A percentile compares a stretch with the other conserved stretches of the same genome.
phyloP scores from a whole-genome alignment of 2,888 invertebrate species.

The Phyto melanocephala region DNA sequence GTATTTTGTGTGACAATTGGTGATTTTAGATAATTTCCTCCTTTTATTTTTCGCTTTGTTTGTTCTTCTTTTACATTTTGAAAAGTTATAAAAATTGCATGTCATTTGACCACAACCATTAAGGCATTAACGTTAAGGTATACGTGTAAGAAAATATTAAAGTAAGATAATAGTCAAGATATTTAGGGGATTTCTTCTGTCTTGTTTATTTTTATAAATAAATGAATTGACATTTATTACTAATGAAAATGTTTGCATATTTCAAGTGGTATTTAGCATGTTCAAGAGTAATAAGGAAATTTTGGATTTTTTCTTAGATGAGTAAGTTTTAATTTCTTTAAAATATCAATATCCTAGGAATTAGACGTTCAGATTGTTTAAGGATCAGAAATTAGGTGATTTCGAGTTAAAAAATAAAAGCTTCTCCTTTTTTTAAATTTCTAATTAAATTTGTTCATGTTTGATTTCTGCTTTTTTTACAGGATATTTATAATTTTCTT shows the following conservation, averaged over 20 bases:
- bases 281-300: slow-evolving; percentile 6
- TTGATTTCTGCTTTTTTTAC: not conserved
- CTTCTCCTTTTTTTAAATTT: not conserved
- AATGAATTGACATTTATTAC: not conserved
- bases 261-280: slow-evolving; percentile 51
- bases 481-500: not conserved
- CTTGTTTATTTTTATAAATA: not conserved
- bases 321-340: not conserved
- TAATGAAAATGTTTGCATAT: slow-evolving; percentile 10
- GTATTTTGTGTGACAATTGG: slow-evolving; percentile 67
- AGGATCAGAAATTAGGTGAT: not conserved
- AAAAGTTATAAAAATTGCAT: slow-evolving; percentile 54
- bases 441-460: not conserved
- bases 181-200: not conserved
- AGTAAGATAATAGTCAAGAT: not conserved
- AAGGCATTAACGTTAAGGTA: not conserved
- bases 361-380: not conserved
- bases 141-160: not conserved
- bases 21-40: slow-evolving; percentile 58
- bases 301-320: not conserved
- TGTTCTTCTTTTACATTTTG: not conserved
- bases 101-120: slow-evolving; percentile 57
- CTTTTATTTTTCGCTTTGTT: not conserved
- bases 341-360: not conserved
- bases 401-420: not conserved